phyloP scores from a whole-genome alignment of 2,113 vertebrate genomes.

The Microcebus tavaratra region DNA sequence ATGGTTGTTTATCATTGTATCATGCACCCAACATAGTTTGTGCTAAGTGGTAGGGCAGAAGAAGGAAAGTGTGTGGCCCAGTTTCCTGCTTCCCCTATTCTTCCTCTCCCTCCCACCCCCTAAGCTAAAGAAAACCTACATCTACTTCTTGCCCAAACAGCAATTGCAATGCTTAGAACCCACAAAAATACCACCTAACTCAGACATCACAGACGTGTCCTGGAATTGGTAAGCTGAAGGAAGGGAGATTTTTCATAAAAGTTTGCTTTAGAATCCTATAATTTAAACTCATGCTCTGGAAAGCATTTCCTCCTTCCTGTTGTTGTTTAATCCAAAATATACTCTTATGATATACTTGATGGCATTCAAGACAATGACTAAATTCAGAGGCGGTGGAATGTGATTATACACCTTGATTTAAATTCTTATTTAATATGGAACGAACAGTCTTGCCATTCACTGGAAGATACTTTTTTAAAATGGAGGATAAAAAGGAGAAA shows the following conservation, averaged over 20 bases:
- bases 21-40: neutral
- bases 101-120: neutral
- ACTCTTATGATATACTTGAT: neutral
- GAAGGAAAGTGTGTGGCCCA: neutral
- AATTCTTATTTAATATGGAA: neutral
- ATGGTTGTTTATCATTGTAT: neutral
- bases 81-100: neutral
- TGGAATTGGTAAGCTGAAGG: neutral
- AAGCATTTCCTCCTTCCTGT: neutral
- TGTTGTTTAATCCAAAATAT: constrained; percentile 4
- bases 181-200: neutral
- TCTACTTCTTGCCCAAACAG: neutral
- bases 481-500: neutral
- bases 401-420: neutral
- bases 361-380: neutral
- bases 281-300: neutral
- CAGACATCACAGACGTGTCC: neutral
- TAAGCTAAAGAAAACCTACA: neutral
- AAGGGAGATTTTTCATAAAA: neutral
- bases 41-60: neutral
- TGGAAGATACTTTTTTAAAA: neutral
- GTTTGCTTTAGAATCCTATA: neutral
- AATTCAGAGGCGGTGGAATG: neutral
- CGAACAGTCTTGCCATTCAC: neutral
- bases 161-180: neutral